Evolutionary conservation across 2,113 vertebrate species (phyloP).

Genomic region (Dermatemys mawii): DNA sequence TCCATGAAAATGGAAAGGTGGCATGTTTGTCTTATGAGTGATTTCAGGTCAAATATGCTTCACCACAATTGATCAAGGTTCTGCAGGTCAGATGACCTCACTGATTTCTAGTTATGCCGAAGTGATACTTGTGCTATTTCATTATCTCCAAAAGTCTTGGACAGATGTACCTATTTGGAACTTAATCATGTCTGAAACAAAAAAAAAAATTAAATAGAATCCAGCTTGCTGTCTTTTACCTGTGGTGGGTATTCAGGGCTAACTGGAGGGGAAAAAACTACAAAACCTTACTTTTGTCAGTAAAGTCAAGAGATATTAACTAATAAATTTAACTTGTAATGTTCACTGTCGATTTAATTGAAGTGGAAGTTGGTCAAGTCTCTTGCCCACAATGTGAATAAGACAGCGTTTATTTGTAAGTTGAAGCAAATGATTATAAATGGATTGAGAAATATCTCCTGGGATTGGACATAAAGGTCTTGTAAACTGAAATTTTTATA

Average conservation of each 20-base stretch:
- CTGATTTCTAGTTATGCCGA: not conserved
- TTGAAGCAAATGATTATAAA: conserved; percentile 84
- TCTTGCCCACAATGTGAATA: conserved; percentile 56
- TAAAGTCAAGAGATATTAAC: conserved; percentile 4
- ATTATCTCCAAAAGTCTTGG: not conserved
- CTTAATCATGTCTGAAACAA: not conserved
- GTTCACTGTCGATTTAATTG: conserved; percentile 35
- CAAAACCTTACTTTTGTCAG: not conserved
- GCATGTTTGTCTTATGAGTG: not conserved
- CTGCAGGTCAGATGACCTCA: not conserved
- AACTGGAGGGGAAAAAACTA: not conserved
- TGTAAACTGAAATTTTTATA: conserved; percentile 85
- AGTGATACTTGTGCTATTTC: not conserved
- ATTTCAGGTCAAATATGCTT: not conserved
- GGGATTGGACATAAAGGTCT: conserved; percentile 86
- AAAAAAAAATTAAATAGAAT: not conserved
- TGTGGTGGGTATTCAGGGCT: not conserved
- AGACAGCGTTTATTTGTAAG: conserved; percentile 77
- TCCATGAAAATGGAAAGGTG: not conserved
- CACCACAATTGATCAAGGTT: not conserved
- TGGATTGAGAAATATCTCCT: conserved; percentile 80
- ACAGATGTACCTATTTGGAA: not conserved
- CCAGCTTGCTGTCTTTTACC: not conserved
- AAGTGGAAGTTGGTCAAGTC: conserved; percentile 34
- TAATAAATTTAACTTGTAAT: conserved; percentile 71